These are phyloP conservation scores for Ophiodon elongatus DNA, from an alignment of 2,113 vertebrate genomes.

Conservation along the genomic window DNA sequence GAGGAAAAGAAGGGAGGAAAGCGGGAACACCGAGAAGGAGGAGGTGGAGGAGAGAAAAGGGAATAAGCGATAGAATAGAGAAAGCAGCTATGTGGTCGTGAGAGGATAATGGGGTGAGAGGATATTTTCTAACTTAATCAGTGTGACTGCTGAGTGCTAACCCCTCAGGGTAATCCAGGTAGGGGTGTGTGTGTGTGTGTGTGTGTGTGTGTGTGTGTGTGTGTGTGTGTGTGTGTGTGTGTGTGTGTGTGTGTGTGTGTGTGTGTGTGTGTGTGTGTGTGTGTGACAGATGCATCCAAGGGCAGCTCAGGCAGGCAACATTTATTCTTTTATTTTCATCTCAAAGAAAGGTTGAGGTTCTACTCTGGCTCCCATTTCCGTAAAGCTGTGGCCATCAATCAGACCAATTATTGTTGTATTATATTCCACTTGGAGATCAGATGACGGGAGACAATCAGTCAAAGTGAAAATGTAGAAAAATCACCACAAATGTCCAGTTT, in stretches of 20 bases:
- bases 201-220: not conserved
- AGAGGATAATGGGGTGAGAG: slow-evolving; percentile 9
- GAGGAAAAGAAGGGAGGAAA: not conserved
- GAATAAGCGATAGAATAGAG: not conserved
- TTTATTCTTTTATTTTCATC: not conserved
- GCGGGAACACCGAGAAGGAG: not conserved
- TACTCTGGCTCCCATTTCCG: not conserved
- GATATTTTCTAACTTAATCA: slow-evolving; percentile 31
- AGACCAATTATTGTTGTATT: not conserved
- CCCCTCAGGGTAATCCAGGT: slow-evolving; percentile 47
- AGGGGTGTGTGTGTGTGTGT: slow-evolving; percentile 11
- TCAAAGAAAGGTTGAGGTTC: not conserved
- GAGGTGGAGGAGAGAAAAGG: not conserved
- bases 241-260: slow-evolving; percentile 27
- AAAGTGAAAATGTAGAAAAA: not conserved
- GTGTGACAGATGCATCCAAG: not conserved
- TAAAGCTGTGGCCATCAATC: not conserved
- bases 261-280: too few species aligned
- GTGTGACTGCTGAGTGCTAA: slow-evolving; percentile 44
- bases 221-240: not conserved
- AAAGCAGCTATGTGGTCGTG: slow-evolving; percentile 25
- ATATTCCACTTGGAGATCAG: not conserved
- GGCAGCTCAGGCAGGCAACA: not conserved
- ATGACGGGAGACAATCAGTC: not conserved
- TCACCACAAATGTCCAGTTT: too few species aligned